Percentiles rank a stretch among this genome's conserved stretches.
These are phyloP conservation scores for Stenodema calcarata DNA, from an alignment of 2,888 invertebrate species.

Conservation along the genomic window DNA sequence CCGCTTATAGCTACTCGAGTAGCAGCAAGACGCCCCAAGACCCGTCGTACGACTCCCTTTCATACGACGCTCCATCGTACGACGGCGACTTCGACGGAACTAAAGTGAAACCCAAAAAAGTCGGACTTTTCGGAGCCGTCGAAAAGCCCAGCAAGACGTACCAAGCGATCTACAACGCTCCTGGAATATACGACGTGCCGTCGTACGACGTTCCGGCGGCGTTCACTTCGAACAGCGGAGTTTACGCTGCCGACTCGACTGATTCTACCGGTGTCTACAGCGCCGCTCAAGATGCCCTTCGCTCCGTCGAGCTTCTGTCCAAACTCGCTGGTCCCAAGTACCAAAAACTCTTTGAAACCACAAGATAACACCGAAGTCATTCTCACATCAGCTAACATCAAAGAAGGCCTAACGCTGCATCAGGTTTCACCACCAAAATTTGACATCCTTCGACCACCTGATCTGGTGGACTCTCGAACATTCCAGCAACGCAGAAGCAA, in stretches of 20 bases:
- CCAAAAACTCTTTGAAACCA: constrained; percentile 38
- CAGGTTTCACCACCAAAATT: too few species aligned
- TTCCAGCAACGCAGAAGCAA: too few species aligned
- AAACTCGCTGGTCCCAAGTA: constrained; percentile 46
- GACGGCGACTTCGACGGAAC: constrained; percentile 51
- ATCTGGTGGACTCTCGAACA: too few species aligned
- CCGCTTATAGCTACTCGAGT: constrained; percentile 56
- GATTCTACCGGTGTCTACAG: constrained; percentile 5
- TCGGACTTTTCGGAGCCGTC: neutral
- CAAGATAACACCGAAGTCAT: neutral
- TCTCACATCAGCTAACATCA: neutral
- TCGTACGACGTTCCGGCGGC: constrained; percentile 16
- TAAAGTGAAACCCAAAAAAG: constrained; percentile 19
- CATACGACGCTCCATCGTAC: neutral
- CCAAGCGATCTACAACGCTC: neutral
- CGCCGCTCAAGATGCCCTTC: constrained; percentile 12
- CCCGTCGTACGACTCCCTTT: constrained; percentile 16
- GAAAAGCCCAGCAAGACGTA: neutral
- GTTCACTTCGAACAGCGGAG: neutral
- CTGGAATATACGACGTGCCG: constrained; percentile 1
- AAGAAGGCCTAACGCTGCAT: neutral
- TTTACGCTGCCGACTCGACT: neutral
- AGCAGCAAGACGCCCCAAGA: constrained; percentile 34
- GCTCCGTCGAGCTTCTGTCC: constrained; percentile 33
- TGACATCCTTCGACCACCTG: too few species aligned